Conservation (phyloP, 2,113 vertebrate genomes). For the Hipposideros armiger region DNA sequence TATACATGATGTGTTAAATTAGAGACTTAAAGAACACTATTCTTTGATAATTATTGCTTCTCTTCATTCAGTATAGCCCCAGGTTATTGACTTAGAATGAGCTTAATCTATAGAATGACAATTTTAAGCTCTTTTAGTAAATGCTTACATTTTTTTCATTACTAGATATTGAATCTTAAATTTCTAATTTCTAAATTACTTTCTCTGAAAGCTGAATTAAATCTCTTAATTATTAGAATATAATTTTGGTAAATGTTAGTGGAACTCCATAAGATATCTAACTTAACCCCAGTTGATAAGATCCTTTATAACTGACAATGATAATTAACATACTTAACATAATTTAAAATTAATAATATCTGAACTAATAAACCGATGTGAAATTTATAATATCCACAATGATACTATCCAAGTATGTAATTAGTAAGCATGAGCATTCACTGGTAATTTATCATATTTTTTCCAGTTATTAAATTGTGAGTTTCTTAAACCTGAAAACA, state of each 20-base stretch:
- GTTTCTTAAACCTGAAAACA: conserved; percentile 17
- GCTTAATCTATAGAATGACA: conserved; percentile 41
- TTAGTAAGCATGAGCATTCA: not conserved
- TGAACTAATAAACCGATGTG: not conserved
- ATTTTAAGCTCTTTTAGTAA: conserved; percentile 62
- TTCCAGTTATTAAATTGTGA: not conserved
- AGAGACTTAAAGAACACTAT: conserved; percentile 18
- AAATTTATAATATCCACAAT: not conserved
- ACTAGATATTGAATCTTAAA: conserved; percentile 49
- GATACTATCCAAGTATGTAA: not conserved
- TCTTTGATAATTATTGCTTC: conserved; percentile 55
- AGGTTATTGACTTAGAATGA: conserved; percentile 63
- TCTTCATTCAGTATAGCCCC: conserved; percentile 63
- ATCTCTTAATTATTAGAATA: conserved; percentile 13
- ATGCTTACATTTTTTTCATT: conserved; percentile 51
- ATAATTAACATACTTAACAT: not conserved
- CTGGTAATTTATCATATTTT: not conserved
- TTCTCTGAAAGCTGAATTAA: conserved; percentile 21
- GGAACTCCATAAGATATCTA: not conserved
- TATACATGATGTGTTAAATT: not conserved
- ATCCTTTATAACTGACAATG: not conserved
- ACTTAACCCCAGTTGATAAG: not conserved
- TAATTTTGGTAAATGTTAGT: conserved; percentile 35
- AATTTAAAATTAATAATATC: not conserved
- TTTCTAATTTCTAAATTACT: conserved; percentile 28